phyloP scores from a whole-genome alignment of 92 coral and sea anemone species.

The Epizoanthus stellaris region DNA sequence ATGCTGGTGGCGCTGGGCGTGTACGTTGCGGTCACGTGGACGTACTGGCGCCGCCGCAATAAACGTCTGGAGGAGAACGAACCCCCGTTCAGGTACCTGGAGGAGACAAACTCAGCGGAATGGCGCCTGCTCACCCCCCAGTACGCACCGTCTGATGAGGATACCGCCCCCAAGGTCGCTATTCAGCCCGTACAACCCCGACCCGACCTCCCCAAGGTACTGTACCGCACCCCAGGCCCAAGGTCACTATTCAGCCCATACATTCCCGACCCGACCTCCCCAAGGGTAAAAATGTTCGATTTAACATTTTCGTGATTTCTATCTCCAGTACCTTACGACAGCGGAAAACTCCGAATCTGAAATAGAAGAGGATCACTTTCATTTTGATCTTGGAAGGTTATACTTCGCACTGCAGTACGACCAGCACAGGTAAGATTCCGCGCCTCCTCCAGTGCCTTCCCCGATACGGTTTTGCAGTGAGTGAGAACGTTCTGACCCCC shows the following conservation, averaged over 20 bases:
- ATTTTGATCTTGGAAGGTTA: slow-evolving; percentile 83
- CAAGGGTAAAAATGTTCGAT: slow-evolving; percentile 28
- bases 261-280: slow-evolving; percentile 85
- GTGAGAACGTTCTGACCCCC: no score
- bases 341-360: slow-evolving; percentile 26
- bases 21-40: slow-evolving; percentile 82
- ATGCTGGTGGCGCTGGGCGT: slow-evolving; percentile 70
- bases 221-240: slow-evolving; percentile 42
- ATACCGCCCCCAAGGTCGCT: slow-evolving; percentile 73
- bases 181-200: slow-evolving; percentile 86
- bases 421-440: slow-evolving; percentile 70
- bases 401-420: slow-evolving; percentile 94
- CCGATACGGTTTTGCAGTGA: neutral
- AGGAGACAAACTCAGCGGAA: slow-evolving; percentile 50
- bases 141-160: slow-evolving; percentile 67
- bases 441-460: neutral
- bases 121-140: slow-evolving; percentile 52
- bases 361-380: slow-evolving; percentile 59
- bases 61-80: slow-evolving; percentile 49
- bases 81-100: slow-evolving; percentile 50
- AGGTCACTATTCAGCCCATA: slow-evolving; percentile 74
- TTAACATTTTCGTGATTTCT: neutral
- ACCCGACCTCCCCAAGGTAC: slow-evolving; percentile 77
- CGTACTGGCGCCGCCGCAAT: slow-evolving; percentile 61
- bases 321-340: slow-evolving; percentile 6